phyloP scores from a whole-genome alignment of 2,888 invertebrate genomes.

The Cerceris ruficornis region DNA sequence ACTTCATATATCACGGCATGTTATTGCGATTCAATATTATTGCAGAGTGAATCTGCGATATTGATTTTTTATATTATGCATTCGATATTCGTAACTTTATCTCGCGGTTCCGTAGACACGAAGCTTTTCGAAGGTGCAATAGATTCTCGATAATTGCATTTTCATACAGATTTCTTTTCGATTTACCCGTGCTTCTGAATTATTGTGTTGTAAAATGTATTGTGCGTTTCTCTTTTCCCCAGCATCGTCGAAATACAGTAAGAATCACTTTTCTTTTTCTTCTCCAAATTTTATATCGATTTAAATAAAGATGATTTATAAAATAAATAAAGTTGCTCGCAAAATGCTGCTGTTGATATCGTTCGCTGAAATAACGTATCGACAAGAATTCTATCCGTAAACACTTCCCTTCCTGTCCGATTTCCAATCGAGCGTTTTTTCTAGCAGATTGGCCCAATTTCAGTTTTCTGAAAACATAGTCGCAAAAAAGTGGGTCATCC shows the following conservation, averaged over 20 bases:
- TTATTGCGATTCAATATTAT: not conserved
- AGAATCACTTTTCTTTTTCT: not conserved
- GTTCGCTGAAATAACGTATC: not conserved
- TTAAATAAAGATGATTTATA: not conserved
- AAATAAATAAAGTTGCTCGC: not conserved
- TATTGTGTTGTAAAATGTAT: not conserved
- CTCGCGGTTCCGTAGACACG: not conserved
- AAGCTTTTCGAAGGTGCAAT: not conserved
- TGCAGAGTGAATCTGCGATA: not conserved
- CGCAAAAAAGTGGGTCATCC: constrained; percentile 39
- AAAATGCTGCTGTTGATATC: not conserved
- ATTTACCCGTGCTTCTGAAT: not conserved
- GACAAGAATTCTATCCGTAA: not conserved
- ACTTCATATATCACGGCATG: not conserved
- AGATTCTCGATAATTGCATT: constrained; percentile 6
- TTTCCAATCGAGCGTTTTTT: constrained; percentile 17
- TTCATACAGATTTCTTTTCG: not conserved
- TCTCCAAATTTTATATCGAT: no score
- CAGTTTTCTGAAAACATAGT: constrained; percentile 13
- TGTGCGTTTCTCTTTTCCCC: not conserved
- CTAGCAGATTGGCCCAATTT: constrained; percentile 36
- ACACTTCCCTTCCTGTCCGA: constrained; percentile 3
- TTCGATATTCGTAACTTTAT: not conserved
- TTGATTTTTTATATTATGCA: not conserved
- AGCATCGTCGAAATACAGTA: not conserved